Conservation (phyloP, 2,888 invertebrate genomes). For the Junonia oenone region DNA sequence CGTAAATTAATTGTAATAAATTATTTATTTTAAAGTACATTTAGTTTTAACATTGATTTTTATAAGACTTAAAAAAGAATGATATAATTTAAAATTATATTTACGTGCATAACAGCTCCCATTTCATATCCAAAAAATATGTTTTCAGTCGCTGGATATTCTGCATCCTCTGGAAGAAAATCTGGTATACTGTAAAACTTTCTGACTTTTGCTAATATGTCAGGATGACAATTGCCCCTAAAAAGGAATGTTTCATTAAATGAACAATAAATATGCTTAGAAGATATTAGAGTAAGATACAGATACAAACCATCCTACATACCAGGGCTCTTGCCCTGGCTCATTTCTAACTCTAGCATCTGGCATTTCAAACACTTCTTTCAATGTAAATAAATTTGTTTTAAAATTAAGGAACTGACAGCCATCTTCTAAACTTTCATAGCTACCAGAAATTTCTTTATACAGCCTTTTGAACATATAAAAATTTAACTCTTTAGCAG, state of each 20-base stretch:
- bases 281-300: too few species aligned
- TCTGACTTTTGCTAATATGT: conserved; percentile 85
- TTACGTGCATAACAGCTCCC: conserved; percentile 94
- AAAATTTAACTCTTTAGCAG: conserved; percentile 83
- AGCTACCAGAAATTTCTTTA: conserved; percentile 83
- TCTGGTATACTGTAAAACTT: conserved; percentile 89
- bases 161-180: conserved; percentile 93
- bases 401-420: conserved; percentile 94
- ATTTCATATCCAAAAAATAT: conserved; percentile 94
- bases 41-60: neutral
- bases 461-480: conserved; percentile 85
- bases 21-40: neutral
- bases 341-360: conserved; percentile 81
- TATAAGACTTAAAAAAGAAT: neutral
- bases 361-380: conserved; percentile 89
- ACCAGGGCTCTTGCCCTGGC: conserved; percentile 86
- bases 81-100: conserved; percentile 36
- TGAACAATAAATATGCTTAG: too few species aligned
- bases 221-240: conserved; percentile 93
- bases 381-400: conserved; percentile 86
- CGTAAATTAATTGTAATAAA: too few species aligned
- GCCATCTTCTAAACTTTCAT: conserved; percentile 87
- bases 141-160: conserved; percentile 92
- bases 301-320: conserved; percentile 91
- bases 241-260: conserved; percentile 32